Percentiles rank a stretch among this genome's conserved stretches.
Conservation (phyloP, 1,140 invertebrate genomes). For the Homarus americanus region DNA sequence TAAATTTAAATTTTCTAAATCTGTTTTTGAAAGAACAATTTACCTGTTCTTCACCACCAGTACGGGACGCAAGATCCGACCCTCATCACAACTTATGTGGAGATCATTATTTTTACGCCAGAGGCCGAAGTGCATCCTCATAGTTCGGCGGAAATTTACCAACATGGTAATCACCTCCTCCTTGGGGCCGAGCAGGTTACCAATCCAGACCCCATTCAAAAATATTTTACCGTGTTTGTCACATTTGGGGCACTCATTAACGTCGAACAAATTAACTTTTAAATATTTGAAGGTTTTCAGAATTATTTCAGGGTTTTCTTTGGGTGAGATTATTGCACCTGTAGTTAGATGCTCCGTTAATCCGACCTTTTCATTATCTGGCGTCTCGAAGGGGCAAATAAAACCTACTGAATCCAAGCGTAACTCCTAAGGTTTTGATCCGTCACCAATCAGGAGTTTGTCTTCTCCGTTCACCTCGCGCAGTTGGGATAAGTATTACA, state of each 20-base stretch:
- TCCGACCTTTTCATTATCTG: constrained; percentile 30
- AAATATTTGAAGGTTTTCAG: background rate
- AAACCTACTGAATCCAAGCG: constrained; percentile 3
- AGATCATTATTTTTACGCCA: constrained; percentile 8
- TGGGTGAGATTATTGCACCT: background rate
- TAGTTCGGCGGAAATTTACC: background rate
- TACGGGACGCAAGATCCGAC: constrained; percentile 5
- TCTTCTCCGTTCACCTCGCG: constrained; percentile 16
- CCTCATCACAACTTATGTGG: background rate
- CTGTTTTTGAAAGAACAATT: background rate
- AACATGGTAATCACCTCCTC: background rate
- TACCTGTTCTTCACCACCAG: constrained; percentile 8
- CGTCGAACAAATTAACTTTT: background rate
- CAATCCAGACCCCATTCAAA: constrained; percentile 19
- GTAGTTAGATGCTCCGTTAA: constrained; percentile 23
- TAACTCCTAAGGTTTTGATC: background rate
- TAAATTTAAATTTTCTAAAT: background rate
- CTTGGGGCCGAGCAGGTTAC: background rate
- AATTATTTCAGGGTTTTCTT: background rate
- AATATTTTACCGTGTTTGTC: constrained; percentile 27
- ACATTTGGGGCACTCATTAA: background rate
- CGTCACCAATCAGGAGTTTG: background rate
- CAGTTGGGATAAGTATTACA: constrained; percentile 34
- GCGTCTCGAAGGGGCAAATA: constrained; percentile 15
- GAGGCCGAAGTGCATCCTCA: background rate